Evolutionary conservation across 2,113 vertebrate genomes (phyloP), one percentile per base, ranked within the genome.

Genomic region (Carettochelys insculpta): DNA sequence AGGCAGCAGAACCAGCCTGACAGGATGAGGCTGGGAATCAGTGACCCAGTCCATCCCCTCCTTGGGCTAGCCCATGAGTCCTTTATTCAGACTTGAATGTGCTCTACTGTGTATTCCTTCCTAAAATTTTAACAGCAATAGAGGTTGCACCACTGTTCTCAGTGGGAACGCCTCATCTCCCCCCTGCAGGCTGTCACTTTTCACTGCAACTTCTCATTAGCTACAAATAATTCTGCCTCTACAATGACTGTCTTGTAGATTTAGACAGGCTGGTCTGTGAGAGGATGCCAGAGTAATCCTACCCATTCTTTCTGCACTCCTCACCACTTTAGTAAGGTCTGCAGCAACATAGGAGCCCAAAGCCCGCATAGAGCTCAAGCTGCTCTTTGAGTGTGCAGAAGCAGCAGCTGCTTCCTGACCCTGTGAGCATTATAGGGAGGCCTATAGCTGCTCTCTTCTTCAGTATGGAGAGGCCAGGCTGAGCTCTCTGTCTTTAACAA

Each of bases 371-470:
- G 25, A 73, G 27, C 78, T 50, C 81, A 73, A 91, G 65, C 82
- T 82, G 43, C 54, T 82, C n/a, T 84, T 86, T 38, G 29, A 83
- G 80, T 9, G 17, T 68, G n/a, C 9, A 31, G 51, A 45, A 81
- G 65, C 14, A 48, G 38, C 6, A 48, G 77, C 43, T 53, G 1
- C 47, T 1, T 3, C 8, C 53, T 17, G 73, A 77, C 68, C 71
- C 79, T 38, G 29, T 0, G 0, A 0, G 0, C 0, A 43, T 38
- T 68, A 27, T 0, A 0, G n/a, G 68, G 38, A 71, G 22, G 68
- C 68, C 68, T 71, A 20, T 71, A 17, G n/a, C 22, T 71, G 68
- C n/a, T 71, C 38, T 24, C n/a, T 20, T 20, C n/a, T 12, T 38
- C 68, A 71, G 19, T 10, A 14, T 8, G 5, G 48, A 61, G 4